Evolutionary conservation across 2,797 vertebrate species (phyloP), one percentile per base, ranked within the genome.

Genomic region (Tragopan temminckii): DNA sequence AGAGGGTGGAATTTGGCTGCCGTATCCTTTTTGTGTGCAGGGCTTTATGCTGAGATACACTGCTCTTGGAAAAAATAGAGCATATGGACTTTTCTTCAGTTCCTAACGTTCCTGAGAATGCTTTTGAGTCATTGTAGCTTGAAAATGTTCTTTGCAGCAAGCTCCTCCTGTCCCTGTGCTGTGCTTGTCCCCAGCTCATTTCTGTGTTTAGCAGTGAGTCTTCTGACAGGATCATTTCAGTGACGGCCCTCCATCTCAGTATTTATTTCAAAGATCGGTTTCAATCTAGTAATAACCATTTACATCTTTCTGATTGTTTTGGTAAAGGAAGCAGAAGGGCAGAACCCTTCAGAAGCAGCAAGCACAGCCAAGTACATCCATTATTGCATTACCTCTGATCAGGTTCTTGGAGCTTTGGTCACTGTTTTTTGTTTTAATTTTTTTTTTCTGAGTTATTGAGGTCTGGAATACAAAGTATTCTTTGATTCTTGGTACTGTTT

Each of bases 1-100:
- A 69, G 66, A 78, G 61, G 50, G 80, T 68, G 78, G 88, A 93
- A 85, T 91, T 95, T 91, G 85, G 78, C 81, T 91, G 85, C 64
- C 7, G n/a, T 67, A 89, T 76, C 58, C 53, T 79, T 93, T 66
- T 25, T 62, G 27, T 11, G n/a, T 5, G 24, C 43, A 85, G 48
- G 17, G 53, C 38, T 69, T 58, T 53, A 6, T 31, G 74, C 76
- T 71, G 72, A 48, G 72, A 48, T 67, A 16, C 0, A 7, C 53
- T 43, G 64, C 64, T 42, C 5, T 68, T 17, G n/a, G 61, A 88
- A 62, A 59, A 52, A 5, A 38, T 20, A 14, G 38, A 66, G 42
- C 63, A 52, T 29, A n/a, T 19, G 24, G 48, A 15, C 35, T 70
- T 90, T 27, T 48, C 29, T 53, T 86, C 42, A 2, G 9, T 13